Percentiles rank a stretch among this genome's conserved stretches.
Evolutionary conservation across 2,113 vertebrate genomes (phyloP).

Genomic region (Peromyscus leucopus): DNA sequence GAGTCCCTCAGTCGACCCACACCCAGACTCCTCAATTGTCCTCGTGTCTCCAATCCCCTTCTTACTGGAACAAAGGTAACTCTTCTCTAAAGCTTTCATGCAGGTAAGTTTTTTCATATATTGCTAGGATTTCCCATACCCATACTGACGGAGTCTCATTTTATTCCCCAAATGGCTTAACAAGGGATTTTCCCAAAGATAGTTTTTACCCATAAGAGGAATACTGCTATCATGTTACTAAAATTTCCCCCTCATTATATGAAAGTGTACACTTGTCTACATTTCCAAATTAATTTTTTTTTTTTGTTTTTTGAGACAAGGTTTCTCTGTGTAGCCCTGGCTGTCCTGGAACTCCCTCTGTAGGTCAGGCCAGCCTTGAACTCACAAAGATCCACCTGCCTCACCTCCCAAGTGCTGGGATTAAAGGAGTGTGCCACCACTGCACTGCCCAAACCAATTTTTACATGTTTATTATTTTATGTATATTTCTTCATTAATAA

Average conservation of each 20-base stretch:
- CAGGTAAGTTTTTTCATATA: background rate
- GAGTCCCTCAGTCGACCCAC: background rate
- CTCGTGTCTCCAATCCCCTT: background rate
- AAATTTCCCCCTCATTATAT: background rate
- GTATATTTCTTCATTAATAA: background rate
- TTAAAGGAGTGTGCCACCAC: background rate
- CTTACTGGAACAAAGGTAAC: background rate
- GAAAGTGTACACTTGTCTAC: background rate
- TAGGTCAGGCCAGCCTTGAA: background rate
- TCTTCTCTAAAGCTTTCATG: background rate
- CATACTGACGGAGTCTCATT: background rate
- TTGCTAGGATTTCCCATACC: background rate
- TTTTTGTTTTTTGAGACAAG: background rate
- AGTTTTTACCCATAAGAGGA: background rate
- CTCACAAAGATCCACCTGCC: background rate
- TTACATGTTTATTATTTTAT: background rate
- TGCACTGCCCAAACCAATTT: background rate
- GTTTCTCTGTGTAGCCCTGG: background rate
- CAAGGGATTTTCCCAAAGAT: background rate
- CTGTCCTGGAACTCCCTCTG: background rate
- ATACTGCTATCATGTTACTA: conserved; percentile 43
- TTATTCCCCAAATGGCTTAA: background rate
- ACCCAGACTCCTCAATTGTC: background rate
- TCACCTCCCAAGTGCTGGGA: background rate
- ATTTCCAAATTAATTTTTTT: background rate